A percentile compares a stretch with the other conserved stretches of the same genome.
Evolutionary conservation across 2,888 invertebrate genomes (phyloP).

Genomic region (Ormyrus rosae): DNA sequence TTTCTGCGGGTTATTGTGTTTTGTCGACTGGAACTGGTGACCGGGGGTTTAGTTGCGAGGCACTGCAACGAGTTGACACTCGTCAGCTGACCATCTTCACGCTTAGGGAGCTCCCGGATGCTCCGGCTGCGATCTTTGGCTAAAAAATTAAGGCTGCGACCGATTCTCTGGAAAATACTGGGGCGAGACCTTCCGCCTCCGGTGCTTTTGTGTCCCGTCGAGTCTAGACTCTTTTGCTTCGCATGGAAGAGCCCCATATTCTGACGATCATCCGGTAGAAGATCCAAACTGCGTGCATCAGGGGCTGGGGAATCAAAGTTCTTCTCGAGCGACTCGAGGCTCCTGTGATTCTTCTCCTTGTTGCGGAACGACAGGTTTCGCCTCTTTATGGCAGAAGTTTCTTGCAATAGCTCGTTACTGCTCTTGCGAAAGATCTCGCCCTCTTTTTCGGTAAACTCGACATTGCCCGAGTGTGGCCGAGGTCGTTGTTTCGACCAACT

Average conservation of each 20-base stretch:
- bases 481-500: constrained; percentile 32
- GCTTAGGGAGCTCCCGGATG: constrained; percentile 57
- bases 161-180: constrained; percentile 67
- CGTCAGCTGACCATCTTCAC: constrained; percentile 56
- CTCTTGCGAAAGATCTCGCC: constrained; percentile 68
- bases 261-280: constrained; percentile 61
- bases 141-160: constrained; percentile 69
- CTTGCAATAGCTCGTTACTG: constrained; percentile 63
- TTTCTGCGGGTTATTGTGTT: constrained; percentile 50
- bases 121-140: constrained; percentile 63
- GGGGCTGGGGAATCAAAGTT: constrained; percentile 59
- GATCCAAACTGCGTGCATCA: constrained; percentile 66
- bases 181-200: constrained; percentile 52
- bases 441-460: constrained; percentile 67
- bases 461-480: constrained; percentile 62
- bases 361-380: constrained; percentile 65
- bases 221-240: constrained; percentile 67
- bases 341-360: constrained; percentile 63
- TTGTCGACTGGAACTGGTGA: neutral
- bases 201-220: constrained; percentile 51
- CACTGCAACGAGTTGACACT: neutral
- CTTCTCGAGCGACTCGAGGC: constrained; percentile 68
- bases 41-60: too few species aligned
- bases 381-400: constrained; percentile 53
- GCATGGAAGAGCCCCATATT: constrained; percentile 58